Evolutionary conservation across 2,888 invertebrate species (phyloP).

Genomic region (Spatulosminthurus flaviceps): DNA sequence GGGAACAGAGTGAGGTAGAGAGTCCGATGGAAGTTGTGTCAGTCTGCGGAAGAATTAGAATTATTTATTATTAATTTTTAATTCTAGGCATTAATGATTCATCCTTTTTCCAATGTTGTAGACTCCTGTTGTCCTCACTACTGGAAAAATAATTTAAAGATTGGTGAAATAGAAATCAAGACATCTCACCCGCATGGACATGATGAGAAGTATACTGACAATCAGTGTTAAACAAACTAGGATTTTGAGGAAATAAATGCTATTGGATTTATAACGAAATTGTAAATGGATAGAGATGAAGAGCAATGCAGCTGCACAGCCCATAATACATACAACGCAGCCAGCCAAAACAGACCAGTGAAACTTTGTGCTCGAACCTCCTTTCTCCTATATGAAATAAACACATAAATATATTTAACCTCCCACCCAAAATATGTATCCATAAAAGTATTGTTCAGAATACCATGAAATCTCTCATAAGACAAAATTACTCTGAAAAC

Average conservation of each 20-base stretch:
- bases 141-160: no score
- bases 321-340: constrained; percentile 49
- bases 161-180: no score
- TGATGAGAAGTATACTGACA: constrained; percentile 50
- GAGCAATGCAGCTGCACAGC: constrained; percentile 48
- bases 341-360: constrained; percentile 53
- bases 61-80: neutral
- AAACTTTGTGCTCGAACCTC: constrained; percentile 21
- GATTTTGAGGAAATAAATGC: constrained; percentile 52
- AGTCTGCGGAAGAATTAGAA: constrained; percentile 33
- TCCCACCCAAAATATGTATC: no score
- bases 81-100: no score
- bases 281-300: constrained; percentile 48
- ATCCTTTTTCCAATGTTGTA: no score
- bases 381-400: constrained; percentile 39
- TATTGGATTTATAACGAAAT: constrained; percentile 44
- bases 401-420: neutral
- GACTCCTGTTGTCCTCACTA: no score
- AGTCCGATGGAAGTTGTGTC: constrained; percentile 51
- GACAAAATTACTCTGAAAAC: no score
- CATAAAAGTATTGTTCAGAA: no score
- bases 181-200: constrained; percentile 51
- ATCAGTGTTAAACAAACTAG: constrained; percentile 51
- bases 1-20: constrained; percentile 50
- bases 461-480: no score